A percentile compares a stretch with the other conserved stretches of the same genome.
Conservation (phyloP, 2,888 invertebrate genomes). For the Cinara cedri region DNA sequence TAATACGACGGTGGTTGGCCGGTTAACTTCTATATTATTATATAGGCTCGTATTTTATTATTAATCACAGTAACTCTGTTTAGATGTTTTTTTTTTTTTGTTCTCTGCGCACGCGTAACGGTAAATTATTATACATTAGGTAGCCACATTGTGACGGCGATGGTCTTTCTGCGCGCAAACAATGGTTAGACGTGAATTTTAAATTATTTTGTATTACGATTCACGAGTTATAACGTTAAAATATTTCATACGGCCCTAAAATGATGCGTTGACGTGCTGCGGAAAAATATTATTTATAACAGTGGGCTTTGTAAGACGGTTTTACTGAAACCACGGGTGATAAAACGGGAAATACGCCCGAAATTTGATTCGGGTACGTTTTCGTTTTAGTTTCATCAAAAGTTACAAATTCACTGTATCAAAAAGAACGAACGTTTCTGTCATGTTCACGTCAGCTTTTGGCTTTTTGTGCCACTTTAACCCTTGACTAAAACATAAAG, state of each 20-base stretch:
- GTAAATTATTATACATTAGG: not conserved
- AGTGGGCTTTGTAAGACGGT: too few species aligned
- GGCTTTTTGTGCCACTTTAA: too few species aligned
- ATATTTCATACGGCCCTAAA: too few species aligned
- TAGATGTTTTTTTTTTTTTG: not conserved
- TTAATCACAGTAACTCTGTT: not conserved
- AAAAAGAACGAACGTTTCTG: too few species aligned
- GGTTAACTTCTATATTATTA: not conserved
- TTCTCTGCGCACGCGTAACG: not conserved
- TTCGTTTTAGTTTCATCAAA: too few species aligned
- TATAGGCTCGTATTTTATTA: not conserved
- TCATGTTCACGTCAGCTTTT: too few species aligned
- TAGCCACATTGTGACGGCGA: not conserved
- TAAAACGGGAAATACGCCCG: too few species aligned
- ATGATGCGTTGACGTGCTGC: not conserved
- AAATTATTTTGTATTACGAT: constrained; percentile 1
- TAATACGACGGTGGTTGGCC: not conserved
- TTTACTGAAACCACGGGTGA: too few species aligned
- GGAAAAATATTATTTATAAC: not conserved
- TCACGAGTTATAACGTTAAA: not conserved
- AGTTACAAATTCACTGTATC: too few species aligned
- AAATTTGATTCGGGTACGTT: too few species aligned
- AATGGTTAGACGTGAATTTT: constrained; percentile 40
- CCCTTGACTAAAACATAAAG: too few species aligned
- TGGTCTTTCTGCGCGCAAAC: not conserved